phyloP scores from a whole-genome alignment of 2,888 invertebrate genomes.

The Drosophila mayaguana region DNA sequence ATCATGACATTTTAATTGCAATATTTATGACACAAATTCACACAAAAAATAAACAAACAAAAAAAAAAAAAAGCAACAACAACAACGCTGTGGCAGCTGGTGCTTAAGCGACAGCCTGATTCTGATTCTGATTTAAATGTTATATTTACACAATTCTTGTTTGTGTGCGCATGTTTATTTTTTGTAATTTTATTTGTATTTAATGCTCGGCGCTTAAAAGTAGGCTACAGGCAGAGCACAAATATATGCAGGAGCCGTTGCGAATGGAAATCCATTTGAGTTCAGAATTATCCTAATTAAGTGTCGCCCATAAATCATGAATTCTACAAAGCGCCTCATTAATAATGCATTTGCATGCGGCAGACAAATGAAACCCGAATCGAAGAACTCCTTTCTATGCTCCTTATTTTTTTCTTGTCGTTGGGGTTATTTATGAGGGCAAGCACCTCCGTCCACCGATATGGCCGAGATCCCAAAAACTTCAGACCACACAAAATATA shows the following conservation, averaged over 20 bases:
- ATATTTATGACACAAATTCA: conserved; percentile 47
- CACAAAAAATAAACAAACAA: neutral
- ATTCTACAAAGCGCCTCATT: conserved; percentile 58
- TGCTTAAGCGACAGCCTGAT: conserved; percentile 28
- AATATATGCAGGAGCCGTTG: conserved; percentile 6
- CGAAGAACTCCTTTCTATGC: conserved; percentile 38
- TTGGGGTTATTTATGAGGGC: conserved; percentile 57
- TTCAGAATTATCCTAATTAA: conserved; percentile 65
- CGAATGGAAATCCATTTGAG: conserved; percentile 17
- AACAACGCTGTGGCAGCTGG: conserved; percentile 24
- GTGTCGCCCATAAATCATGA: conserved; percentile 71
- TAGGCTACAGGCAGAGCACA: conserved; percentile 4
- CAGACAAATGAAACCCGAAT: conserved; percentile 60
- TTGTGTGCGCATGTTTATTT: neutral
- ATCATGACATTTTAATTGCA: conserved; percentile 50
- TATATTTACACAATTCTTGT: conserved; percentile 23
- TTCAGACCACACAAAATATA: conserved; percentile 19
- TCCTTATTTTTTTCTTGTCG: conserved; percentile 20
- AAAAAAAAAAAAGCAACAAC: neutral
- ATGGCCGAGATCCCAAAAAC: neutral
- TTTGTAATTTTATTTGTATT: conserved; percentile 47
- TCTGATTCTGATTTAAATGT: conserved; percentile 34
- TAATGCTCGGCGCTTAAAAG: conserved; percentile 16
- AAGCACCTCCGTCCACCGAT: neutral
- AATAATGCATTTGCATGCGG: conserved; percentile 72